Conservation (phyloP, 2,888 invertebrate species). For the Galerucella pusilla region DNA sequence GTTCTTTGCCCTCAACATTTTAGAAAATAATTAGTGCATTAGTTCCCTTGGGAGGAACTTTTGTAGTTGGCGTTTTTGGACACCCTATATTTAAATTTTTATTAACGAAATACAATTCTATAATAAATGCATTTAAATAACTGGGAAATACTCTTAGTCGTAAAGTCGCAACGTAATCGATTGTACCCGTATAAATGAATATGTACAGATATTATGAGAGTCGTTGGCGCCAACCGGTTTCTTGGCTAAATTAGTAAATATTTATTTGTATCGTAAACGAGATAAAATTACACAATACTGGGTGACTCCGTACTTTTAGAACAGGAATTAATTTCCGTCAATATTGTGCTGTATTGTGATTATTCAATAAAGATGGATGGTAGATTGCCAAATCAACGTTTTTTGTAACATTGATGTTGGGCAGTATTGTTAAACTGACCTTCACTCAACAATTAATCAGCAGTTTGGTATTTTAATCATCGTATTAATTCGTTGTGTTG, state of each 20-base stretch:
- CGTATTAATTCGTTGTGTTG: not conserved
- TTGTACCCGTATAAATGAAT: conserved; percentile 7
- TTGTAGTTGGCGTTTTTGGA: too few relatives aligned
- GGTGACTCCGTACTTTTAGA: not conserved
- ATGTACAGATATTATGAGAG: not conserved
- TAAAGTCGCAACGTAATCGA: not conserved
- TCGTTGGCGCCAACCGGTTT: conserved; percentile 10
- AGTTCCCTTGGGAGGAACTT: too few relatives aligned
- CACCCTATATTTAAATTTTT: too few relatives aligned
- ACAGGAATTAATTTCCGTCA: conserved; percentile 7
- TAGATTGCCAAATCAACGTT: not conserved
- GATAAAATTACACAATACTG: conserved; percentile 9
- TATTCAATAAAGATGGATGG: conserved; percentile 1
- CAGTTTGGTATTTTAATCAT: conserved; percentile 4
- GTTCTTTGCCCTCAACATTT: too few relatives aligned
- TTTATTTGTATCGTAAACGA: conserved; percentile 1
- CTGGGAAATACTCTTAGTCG: not conserved
- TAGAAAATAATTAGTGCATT: too few relatives aligned
- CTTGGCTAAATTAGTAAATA: conserved; percentile 9
- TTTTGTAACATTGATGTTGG: not conserved
- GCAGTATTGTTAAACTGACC: not conserved
- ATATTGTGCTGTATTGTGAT: conserved; percentile 1
- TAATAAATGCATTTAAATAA: not conserved
- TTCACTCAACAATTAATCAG: conserved; percentile 3
- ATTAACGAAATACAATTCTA: not conserved